These are phyloP conservation scores for Prionace glauca DNA, from an alignment of 2,797 vertebrate genomes.

Conservation along the genomic window DNA sequence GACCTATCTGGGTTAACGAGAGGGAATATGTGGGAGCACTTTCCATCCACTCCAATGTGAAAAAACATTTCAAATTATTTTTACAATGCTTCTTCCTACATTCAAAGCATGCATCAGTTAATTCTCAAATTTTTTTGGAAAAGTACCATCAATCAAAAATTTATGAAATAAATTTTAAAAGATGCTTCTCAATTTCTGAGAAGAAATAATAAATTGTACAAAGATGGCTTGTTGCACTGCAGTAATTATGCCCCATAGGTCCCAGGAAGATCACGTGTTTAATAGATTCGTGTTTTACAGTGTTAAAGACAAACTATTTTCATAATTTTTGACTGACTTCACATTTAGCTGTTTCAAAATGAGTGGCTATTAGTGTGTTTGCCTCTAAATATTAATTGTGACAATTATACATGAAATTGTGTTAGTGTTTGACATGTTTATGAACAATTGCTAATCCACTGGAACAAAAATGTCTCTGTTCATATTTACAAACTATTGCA, in stretches of 20 bases:
- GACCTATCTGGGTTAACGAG: neutral
- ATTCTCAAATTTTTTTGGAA: neutral
- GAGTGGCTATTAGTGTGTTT: neutral
- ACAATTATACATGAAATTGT: neutral
- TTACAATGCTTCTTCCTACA: neutral
- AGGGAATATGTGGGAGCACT: neutral
- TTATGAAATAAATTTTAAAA: neutral
- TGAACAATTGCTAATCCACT: neutral
- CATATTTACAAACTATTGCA: neutral
- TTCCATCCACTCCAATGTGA: neutral
- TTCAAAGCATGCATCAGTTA: neutral
- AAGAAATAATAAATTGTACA: neutral
- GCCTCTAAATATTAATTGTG: neutral
- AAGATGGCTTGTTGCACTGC: no score
- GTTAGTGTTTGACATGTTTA: neutral
- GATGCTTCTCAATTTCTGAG: neutral
- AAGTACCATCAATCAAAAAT: no score
- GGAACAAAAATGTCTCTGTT: neutral
- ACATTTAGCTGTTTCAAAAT: neutral
- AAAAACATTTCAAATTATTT: neutral
- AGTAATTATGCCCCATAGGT: neutral
- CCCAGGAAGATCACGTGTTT: neutral
- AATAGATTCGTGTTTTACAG: neutral
- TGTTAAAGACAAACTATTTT: neutral
- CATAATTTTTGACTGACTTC: neutral